These are phyloP conservation scores for Scaptomyza caliginosa DNA, from an alignment of 2,888 invertebrate species.

Conservation along the genomic window DNA sequence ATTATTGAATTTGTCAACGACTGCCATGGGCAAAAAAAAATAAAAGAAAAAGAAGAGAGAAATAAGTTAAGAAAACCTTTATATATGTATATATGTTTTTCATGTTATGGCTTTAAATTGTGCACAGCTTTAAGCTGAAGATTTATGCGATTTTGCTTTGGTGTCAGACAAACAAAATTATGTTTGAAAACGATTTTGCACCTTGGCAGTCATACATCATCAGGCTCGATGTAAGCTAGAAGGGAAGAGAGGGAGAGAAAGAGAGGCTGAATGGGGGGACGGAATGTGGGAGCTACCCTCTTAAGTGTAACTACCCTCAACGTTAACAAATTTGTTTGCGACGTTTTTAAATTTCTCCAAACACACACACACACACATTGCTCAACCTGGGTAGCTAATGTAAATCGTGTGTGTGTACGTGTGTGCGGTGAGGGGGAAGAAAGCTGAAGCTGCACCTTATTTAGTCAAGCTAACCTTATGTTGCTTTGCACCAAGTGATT, in stretches of 20 bases:
- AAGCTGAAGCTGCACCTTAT: slow-evolving; percentile 57
- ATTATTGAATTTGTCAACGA: slow-evolving; percentile 83
- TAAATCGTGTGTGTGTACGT: slow-evolving; percentile 57
- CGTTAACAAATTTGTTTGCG: slow-evolving; percentile 78
- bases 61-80: not conserved
- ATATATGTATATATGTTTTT: not conserved
- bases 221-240: slow-evolving; percentile 24
- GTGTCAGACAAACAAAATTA: slow-evolving; percentile 76
- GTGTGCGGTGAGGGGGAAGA: not conserved
- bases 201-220: slow-evolving; percentile 77
- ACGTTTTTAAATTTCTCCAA: slow-evolving; percentile 76
- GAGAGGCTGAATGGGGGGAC: not conserved
- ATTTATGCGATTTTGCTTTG: slow-evolving; percentile 64
- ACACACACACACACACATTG: slow-evolving; percentile 28
- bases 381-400: slow-evolving; percentile 57
- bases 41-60: slow-evolving; percentile 4
- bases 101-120: slow-evolving; percentile 33
- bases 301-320: slow-evolving; percentile 61
- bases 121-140: slow-evolving; percentile 57
- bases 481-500: slow-evolving; percentile 70
- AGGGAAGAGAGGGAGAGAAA: not conserved
- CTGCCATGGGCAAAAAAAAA: slow-evolving; percentile 49
- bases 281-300: slow-evolving; percentile 4
- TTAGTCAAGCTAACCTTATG: slow-evolving; percentile 54
- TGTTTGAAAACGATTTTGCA: slow-evolving; percentile 75